Evolutionary conservation across 2,113 vertebrate species (phyloP).

Genomic region (Perca schrenkii): DNA sequence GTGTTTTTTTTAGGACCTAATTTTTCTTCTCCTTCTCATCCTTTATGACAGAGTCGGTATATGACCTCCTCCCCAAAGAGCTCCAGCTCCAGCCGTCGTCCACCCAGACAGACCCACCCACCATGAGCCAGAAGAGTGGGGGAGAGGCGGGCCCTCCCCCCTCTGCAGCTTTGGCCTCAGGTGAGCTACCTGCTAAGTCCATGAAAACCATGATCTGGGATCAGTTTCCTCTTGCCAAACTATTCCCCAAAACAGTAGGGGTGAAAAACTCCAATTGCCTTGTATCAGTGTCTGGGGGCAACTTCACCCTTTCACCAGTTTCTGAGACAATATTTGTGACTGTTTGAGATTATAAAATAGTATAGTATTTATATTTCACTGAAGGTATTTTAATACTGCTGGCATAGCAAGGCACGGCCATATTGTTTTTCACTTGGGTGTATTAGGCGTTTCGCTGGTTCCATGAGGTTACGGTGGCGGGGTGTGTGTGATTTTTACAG

Average conservation of each 20-base stretch:
- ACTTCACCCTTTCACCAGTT: slow-evolving; percentile 68
- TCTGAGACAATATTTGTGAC: slow-evolving; percentile 23
- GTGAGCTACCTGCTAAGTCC: slow-evolving; percentile 81
- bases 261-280: slow-evolving; percentile 41
- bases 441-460: neutral
- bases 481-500: neutral
- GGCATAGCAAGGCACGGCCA: neutral
- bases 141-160: slow-evolving; percentile 96
- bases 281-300: slow-evolving; percentile 63
- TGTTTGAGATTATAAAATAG: neutral
- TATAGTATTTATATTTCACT: slow-evolving; percentile 4
- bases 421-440: slow-evolving; percentile 8
- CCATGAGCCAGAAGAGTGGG: slow-evolving; percentile 99
- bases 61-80: slow-evolving; percentile 99
- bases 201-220: slow-evolving; percentile 72
- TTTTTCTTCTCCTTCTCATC: slow-evolving; percentile 51
- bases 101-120: slow-evolving; percentile 90
- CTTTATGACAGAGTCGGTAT: slow-evolving; percentile 93
- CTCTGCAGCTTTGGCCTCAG: slow-evolving; percentile 94
- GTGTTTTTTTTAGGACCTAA: slow-evolving; percentile 44
- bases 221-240: slow-evolving; percentile 49
- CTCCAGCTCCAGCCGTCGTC: slow-evolving; percentile 93
- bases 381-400: neutral
- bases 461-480: neutral
- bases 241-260: slow-evolving; percentile 50